Conservation (phyloP, 2,888 invertebrate species). For the Geotrupes spiniger region DNA sequence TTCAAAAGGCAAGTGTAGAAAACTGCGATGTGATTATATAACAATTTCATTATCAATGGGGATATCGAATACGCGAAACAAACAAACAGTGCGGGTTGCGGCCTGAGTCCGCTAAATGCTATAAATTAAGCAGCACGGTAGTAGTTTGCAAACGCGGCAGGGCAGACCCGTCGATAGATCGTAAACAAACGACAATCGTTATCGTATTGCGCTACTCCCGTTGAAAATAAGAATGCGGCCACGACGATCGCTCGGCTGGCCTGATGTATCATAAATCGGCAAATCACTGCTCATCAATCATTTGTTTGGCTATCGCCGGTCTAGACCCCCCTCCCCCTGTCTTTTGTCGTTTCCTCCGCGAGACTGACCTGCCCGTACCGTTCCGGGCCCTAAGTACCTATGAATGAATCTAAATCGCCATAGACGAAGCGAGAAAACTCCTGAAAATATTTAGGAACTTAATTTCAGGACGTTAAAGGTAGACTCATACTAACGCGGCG, state of each 20-base stretch:
- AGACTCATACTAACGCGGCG: constrained; percentile 41
- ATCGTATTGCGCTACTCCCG: background rate
- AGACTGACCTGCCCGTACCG: constrained; percentile 43
- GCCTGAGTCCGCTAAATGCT: constrained; percentile 11
- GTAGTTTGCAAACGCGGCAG: constrained; percentile 19
- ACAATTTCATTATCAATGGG: too few relatives aligned
- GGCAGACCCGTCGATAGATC: constrained; percentile 27
- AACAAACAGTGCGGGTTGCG: too few relatives aligned
- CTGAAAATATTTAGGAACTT: too few relatives aligned
- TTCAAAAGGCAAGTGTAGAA: too few relatives aligned
- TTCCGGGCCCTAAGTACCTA: constrained; percentile 32
- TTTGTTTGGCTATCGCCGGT: constrained; percentile 4
- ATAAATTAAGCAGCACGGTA: constrained; percentile 28
- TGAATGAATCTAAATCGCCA: constrained; percentile 31
- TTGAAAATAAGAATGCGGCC: constrained; percentile 24
- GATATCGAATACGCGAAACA: too few relatives aligned
- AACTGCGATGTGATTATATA: too few relatives aligned
- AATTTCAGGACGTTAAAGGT: too few relatives aligned
- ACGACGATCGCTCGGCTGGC: constrained; percentile 26
- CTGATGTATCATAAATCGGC: constrained; percentile 45
- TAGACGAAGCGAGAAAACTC: too few relatives aligned
- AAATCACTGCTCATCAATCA: constrained; percentile 43
- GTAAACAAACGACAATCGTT: constrained; percentile 28
- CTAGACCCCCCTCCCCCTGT: too few relatives aligned
- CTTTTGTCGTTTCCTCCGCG: constrained; percentile 14